Evolutionary conservation across 2,888 invertebrate genomes (phyloP), one percentile per base, ranked within the genome.

Genomic region (Hetaerina titia): DNA sequence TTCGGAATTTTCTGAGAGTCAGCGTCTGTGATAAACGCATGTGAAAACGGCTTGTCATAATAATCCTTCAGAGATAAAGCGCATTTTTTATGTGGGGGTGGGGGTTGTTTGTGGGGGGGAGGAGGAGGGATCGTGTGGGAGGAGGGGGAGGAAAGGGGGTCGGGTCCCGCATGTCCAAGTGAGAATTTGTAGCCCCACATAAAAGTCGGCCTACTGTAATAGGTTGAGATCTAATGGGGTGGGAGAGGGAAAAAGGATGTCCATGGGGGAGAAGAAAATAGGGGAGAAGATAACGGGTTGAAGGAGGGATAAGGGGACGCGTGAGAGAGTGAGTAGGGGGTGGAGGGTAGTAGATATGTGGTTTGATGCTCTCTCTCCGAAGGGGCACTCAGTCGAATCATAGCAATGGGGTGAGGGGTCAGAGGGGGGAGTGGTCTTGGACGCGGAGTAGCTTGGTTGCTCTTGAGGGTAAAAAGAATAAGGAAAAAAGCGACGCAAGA

Each of bases 311-410:
- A 81, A 15, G 31, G 31, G 25, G 81, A 31, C 25, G n/a, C 90
- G 92, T 57, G 56, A 64, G 69, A 58, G 60, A 25, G 45, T 45
- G 45, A 45, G 45, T 45, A 45, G 45, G 45, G 45, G 45, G 60
- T 60, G 60, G 60, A 31, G 81, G 81, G 81, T 81, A 45, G 45
- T 31, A 81, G 81, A 81, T 81, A 81, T 22, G 81, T 25, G 31
- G 25, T 31, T 81, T 13, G 81, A 25, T 81, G 11, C 81, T 2
- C 7, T 31, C 92, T 64, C 58, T 74, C 31, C 56, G 69, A 31
- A 74, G 92, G 56, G 22, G 92, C 74, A 64, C 31, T 92, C 92
- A 56, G 69, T 92, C 57, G 92, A 69, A 92, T 69, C 92, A 74
- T 69, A 69, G 13, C 9, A 11, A 56, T 56, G 56, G 22, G 92